Percentiles rank a stretch among this genome's conserved stretches.
Evolutionary conservation across 2,797 vertebrate genomes (phyloP).

Genomic region (Simalia tracyae): DNA sequence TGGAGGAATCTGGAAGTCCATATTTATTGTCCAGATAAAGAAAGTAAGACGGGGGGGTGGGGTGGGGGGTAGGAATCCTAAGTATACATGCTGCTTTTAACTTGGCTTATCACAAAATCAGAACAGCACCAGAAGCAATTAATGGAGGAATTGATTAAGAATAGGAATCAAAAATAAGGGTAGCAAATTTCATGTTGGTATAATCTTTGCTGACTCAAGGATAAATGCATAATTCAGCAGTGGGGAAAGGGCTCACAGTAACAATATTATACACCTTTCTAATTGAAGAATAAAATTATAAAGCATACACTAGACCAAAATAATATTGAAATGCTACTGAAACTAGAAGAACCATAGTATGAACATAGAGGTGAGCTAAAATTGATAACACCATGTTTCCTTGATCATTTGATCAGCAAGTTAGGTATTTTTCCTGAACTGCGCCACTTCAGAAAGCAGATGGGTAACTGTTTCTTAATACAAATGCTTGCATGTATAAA

Average conservation of each 20-base stretch:
- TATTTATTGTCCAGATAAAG: neutral
- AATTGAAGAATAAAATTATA: neutral
- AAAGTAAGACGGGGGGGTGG: neutral
- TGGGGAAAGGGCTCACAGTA: neutral
- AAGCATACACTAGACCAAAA: neutral
- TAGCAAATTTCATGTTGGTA: neutral
- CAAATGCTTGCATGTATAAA: neutral
- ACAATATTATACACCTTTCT: neutral
- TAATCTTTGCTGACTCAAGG: neutral
- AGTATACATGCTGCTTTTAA: neutral
- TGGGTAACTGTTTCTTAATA: neutral
- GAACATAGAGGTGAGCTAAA: neutral
- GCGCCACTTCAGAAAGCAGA: neutral
- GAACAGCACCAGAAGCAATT: neutral
- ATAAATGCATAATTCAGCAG: neutral
- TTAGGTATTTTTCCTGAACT: neutral
- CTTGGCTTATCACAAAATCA: neutral
- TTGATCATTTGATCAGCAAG: neutral
- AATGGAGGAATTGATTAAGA: neutral
- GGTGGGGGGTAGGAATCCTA: neutral
- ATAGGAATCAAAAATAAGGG: neutral
- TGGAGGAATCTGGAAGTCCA: neutral
- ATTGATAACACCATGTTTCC: neutral
- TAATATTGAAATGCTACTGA: conserved; percentile 13
- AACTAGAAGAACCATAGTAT: neutral